Evolutionary conservation across 2,113 vertebrate genomes (phyloP), one percentile per base, ranked within the genome.

Genomic region (Salvelinus sp.): DNA sequence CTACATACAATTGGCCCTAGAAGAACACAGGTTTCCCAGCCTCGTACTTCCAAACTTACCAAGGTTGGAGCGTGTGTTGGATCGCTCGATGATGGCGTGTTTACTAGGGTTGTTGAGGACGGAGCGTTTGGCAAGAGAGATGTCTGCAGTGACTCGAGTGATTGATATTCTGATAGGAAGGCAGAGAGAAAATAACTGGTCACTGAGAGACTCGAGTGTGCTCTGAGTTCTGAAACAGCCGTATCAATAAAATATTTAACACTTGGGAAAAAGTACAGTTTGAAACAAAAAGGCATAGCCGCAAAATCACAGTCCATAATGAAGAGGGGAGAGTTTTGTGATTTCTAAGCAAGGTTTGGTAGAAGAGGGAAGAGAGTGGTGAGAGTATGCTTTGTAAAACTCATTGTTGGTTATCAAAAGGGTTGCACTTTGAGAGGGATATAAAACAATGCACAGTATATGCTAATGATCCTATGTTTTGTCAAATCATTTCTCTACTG

Each of bases 61-160:
- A 87, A 99, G 91, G 91, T 98, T 98, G 47, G 97, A 98, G 84
- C 97, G 95, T 0, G 97, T 97, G 91, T 96, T 99, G 50, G 98
- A 98, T 83, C 98, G 93, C 79, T 99, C 98, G 80, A 99, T 98
- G 89, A 99, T 99, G 79, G 96, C 97, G 1, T 99, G 98, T 90
- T 99, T 99, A 91, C 96, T 99, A 86, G 98, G 98, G 81, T 99
- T 99, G 93, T 98, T 99, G 85, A 99, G 94, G 76, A 99, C 97
- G 3, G 98, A 99, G 83, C 97, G 97, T 86, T 99, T 99, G 93
- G 98, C 97, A 78, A 99, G 96, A 23, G 98, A 99, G 92, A 99
- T 99, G 89, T 99, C 98, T 50, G 98, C 98, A 10, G 97, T 99
- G 83, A 99, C 98, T 75, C 98, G 94, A 74, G 98, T 99, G 92